Percentiles rank a stretch among this genome's conserved stretches.
These are phyloP conservation scores for Gallinago paraguaiae DNA, from an alignment of 2,113 vertebrate species.

Conservation along the genomic window DNA sequence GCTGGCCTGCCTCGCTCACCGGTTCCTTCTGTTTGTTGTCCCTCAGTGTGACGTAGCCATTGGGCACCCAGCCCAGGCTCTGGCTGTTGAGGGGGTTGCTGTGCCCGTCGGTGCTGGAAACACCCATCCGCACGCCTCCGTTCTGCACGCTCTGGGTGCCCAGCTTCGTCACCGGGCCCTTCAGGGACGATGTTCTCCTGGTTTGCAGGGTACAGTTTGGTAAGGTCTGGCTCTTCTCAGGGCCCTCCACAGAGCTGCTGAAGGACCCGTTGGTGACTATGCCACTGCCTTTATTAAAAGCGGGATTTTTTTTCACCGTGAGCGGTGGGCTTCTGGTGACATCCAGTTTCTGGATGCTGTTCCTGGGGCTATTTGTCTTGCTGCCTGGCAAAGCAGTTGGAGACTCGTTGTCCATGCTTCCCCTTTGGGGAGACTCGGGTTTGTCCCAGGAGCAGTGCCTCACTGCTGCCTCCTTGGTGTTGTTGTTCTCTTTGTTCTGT, in stretches of 20 bases:
- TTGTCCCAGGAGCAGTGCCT: constrained; percentile 90
- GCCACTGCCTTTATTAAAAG: constrained; percentile 94
- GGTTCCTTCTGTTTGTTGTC: constrained; percentile 84
- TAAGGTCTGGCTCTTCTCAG: constrained; percentile 83
- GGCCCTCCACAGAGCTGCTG: constrained; percentile 84
- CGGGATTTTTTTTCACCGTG: constrained; percentile 92
- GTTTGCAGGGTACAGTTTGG: constrained; percentile 77
- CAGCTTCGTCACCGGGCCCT: constrained; percentile 90
- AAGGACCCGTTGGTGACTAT: constrained; percentile 98
- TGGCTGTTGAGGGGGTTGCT: constrained; percentile 74
- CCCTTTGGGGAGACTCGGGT: constrained; percentile 82
- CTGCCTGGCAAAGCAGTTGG: constrained; percentile 70
- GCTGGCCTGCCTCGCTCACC: constrained; percentile 74
- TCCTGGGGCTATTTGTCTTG: constrained; percentile 85
- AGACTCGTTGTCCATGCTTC: constrained; percentile 79
- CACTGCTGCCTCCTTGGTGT: constrained; percentile 71
- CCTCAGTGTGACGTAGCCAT: constrained; percentile 87
- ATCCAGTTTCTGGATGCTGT: constrained; percentile 83
- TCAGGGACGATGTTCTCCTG: constrained; percentile 83
- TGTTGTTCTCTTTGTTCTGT: constrained; percentile 92
- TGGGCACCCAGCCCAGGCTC: constrained; percentile 82
- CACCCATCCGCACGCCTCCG: constrained; percentile 82
- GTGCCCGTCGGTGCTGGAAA: constrained; percentile 79
- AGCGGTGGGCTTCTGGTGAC: constrained; percentile 87
- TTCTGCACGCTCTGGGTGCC: constrained; percentile 87